Evolutionary conservation across 2,113 vertebrate species (phyloP), one percentile per base, ranked within the genome.

Genomic region (Lontra canadensis): DNA sequence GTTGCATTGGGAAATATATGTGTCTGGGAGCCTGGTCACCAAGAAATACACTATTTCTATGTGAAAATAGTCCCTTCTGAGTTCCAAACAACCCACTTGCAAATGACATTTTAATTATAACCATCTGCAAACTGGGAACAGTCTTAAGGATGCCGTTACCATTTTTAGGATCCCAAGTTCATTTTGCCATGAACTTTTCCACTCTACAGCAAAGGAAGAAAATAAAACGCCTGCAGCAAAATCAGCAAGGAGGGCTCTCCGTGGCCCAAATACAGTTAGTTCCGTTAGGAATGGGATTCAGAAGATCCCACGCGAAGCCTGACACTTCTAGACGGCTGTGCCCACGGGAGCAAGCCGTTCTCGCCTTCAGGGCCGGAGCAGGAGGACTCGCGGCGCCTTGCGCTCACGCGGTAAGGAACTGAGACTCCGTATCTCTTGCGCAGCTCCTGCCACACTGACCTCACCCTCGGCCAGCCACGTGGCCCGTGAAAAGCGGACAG

Each of bases 91-190:
- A 39, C 36, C 42, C 29, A 29, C 49, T 89, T n/a, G 21, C 26
- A 47, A 85, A 81, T 67, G 63, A 89, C 42, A 61, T 34, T 74
- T 92, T 92, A 59, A 94, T n/a, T 44, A 89, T 69, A 89, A 86
- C 39, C 6, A 47, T 57, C 55, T 57, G 1, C 59, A 90, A 83
- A 78, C 12, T 55, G n/a, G 55, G 29, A 63, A 71, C 49, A 42
- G 21, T 67, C n/a, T 39, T 86, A 39, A 71, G 42, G 29, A 36
- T 11, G 4, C 23, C 57, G 63, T 74, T n/a, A 82, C 49, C 55
- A 42, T 63, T 39, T 84, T 90, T 59, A 78, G 59, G 36, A 49
- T 25, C 63, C 67, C 61, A 20, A 73, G 69, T 74, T 92, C 34
- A 44, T 81, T 89, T 73, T 52, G 39, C 39, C 52, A 7, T 47